Conservation (phyloP, 2,113 vertebrate species). For the Kobus ellipsiprymnus region DNA sequence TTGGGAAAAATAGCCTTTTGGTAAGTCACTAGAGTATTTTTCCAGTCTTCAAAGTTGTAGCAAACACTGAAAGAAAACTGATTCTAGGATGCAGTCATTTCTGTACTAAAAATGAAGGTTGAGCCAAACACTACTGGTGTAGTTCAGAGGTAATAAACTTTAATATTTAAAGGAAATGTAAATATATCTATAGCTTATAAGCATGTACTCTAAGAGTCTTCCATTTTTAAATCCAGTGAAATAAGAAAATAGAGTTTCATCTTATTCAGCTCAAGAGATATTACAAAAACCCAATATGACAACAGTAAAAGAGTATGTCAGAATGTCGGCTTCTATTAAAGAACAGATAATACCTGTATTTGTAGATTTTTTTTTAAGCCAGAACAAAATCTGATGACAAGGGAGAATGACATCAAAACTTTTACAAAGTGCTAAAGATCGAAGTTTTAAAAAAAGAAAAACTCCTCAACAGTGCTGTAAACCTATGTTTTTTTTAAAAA, state of each 20-base stretch:
- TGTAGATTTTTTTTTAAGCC: neutral
- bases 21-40: neutral
- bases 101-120: neutral
- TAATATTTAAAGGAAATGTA: neutral
- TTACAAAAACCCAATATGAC: constrained; percentile 40
- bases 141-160: neutral
- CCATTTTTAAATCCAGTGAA: constrained; percentile 38
- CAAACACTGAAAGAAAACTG: neutral
- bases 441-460: neutral
- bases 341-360: constrained; percentile 15
- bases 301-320: constrained; percentile 33
- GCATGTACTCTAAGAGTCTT: neutral
- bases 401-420: neutral
- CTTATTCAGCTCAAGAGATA: constrained; percentile 35
- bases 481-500: neutral
- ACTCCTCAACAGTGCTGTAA: neutral
- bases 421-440: neutral
- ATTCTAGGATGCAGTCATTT: neutral
- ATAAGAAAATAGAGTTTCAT: constrained; percentile 29
- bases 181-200: neutral
- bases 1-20: neutral
- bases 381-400: neutral
- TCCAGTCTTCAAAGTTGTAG: neutral
- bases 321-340: constrained; percentile 21
- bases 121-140: neutral